Base-by-base conservation (phyloP, 2,113 vertebrate species). In the Coturnix japonica region DNA sequence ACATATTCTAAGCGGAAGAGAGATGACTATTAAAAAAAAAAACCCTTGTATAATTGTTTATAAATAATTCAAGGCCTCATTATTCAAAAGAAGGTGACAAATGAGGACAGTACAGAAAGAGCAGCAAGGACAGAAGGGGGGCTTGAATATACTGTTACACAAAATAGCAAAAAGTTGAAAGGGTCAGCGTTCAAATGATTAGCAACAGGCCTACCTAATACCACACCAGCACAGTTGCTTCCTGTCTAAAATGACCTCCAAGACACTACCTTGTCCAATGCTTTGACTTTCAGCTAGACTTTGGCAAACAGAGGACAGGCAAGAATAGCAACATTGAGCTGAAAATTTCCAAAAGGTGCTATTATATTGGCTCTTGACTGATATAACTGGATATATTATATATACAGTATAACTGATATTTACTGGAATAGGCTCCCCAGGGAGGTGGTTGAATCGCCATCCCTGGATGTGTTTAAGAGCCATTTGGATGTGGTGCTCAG, bases 221-320 rank as follows among this genome's bases (percentile, higher is more conserved):
- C 21, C 39, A 56, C 18, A 3, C 13, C n/a, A 83, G 10, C 23
- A 30, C 28, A 21, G 26, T 26, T 56, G 31, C 70, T 41, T 88
- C 44, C 30, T 53, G 35, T 47, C 56, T 57, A 31, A 57, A 57
- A 56, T 15, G n/a, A 56, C 51, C 26, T 61, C 57, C 60, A 22
- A 0, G 0, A 77, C 37, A 86, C 7, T 25, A 46, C 39, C 57
- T 20, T 0, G 15, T 31, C 47, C 57, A 66, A 3, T 25, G 39
- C 30, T 85, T 43, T 87, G 46, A 54, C 77, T 84, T 71, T 74
- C 3, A 77, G 22, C 26, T 1, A 47, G 67, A 74, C 70, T 57
- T 21, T 9, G 37, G 35, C 46, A 65, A 82, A 76, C 54, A 77
- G 49, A 81, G 18, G 46, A 88, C 9, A 25, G 31, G 39, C 15